Percentiles rank a stretch among this genome's conserved stretches.
These are phyloP conservation scores for Ganaspis brasiliensis DNA, from an alignment of 2,888 invertebrate genomes.

Conservation along the genomic window DNA sequence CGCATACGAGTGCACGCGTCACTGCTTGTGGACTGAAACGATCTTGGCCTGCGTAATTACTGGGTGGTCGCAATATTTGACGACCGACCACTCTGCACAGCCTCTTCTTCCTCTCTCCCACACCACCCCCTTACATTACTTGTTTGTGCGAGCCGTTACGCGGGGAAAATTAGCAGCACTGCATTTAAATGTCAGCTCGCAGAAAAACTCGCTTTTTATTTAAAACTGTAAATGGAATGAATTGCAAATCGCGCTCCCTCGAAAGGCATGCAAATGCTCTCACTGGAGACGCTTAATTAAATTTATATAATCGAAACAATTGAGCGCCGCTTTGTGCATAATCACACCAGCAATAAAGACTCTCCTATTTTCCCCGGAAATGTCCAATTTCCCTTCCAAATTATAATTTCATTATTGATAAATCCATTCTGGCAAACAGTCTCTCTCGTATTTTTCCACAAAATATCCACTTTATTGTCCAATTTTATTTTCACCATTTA, in stretches of 20 bases:
- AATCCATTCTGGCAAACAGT: too few relatives aligned
- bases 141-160: conserved; percentile 39
- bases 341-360: conserved; percentile 43
- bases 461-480: too few relatives aligned
- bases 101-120: conserved; percentile 46
- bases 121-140: conserved; percentile 23
- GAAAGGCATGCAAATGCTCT: conserved; percentile 24
- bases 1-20: conserved; percentile 47
- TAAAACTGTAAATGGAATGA: conserved; percentile 40
- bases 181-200: conserved; percentile 30
- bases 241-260: conserved; percentile 37
- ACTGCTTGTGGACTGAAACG: conserved; percentile 44
- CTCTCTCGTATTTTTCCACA: too few relatives aligned
- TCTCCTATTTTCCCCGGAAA: too few relatives aligned
- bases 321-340: conserved; percentile 37
- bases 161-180: conserved; percentile 40
- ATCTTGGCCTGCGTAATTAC: conserved; percentile 46
- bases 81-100: conserved; percentile 38
- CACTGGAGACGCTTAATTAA: conserved; percentile 31
- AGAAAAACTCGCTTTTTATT: conserved; percentile 38
- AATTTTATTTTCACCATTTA: too few relatives aligned
- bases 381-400: too few relatives aligned
- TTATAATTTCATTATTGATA: too few relatives aligned
- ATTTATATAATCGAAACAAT: conserved; percentile 42
- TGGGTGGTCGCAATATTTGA: conserved; percentile 47